Evolutionary conservation across 2,797 vertebrate genomes (phyloP).

Genomic region (Erithacus rubecula): DNA sequence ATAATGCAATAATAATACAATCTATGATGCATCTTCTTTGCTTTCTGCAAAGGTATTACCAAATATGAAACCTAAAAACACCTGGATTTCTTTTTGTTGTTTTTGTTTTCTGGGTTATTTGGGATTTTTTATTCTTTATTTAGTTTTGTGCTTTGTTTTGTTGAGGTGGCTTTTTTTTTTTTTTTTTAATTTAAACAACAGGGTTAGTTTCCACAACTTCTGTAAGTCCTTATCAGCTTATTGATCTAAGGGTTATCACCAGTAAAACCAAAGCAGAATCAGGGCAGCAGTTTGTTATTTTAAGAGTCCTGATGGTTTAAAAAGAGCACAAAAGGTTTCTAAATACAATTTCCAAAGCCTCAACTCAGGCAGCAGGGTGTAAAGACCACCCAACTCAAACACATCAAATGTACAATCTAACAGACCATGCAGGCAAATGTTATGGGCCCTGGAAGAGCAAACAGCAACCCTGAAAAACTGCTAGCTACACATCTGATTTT

Average conservation of each 20-base stretch:
- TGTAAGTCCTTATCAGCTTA: background rate
- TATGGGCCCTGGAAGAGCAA: background rate
- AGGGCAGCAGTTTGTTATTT: conserved; percentile 9
- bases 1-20: background rate
- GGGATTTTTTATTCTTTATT: fast-evolving
- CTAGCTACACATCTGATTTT: background rate
- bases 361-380: background rate
- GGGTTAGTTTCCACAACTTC: background rate
- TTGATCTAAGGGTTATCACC: background rate
- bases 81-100: background rate
- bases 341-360: background rate
- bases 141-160: background rate
- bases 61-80: background rate
- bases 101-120: background rate
- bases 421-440: background rate
- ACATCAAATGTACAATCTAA: background rate
- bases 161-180: background rate
- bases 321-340: conserved; percentile 16
- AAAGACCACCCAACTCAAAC: background rate
- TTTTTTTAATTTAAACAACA: background rate
- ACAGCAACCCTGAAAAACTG: background rate
- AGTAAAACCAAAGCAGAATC: background rate
- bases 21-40: background rate
- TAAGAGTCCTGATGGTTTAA: background rate
- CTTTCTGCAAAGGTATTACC: background rate